Conservation (phyloP, 2,888 invertebrate species). For the Yponomeuta plumbellus region DNA sequence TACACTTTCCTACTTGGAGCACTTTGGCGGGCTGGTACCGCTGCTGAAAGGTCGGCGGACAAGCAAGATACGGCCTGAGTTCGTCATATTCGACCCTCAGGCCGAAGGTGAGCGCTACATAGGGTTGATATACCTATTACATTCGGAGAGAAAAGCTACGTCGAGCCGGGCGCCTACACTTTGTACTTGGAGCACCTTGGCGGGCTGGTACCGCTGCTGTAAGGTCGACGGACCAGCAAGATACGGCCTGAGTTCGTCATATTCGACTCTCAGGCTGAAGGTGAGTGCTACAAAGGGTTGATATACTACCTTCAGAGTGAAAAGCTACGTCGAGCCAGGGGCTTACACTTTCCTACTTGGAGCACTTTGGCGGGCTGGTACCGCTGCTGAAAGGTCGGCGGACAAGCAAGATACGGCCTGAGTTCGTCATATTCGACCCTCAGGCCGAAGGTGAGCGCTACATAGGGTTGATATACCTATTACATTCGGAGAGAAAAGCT, state of each 20-base stretch:
- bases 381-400: slow-evolving; percentile 96
- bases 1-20: slow-evolving; percentile 95
- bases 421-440: slow-evolving; percentile 98
- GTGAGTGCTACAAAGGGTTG: slow-evolving; percentile 92
- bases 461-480: too few species aligned
- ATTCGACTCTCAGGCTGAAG: slow-evolving; percentile 92
- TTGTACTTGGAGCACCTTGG: slow-evolving; percentile 96
- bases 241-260: slow-evolving; percentile 99
- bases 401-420: slow-evolving; percentile 97
- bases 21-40: slow-evolving; percentile 96
- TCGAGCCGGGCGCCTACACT: slow-evolving; percentile 87
- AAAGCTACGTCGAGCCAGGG: slow-evolving; percentile 84
- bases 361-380: slow-evolving; percentile 96
- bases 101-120: slow-evolving; percentile 85
- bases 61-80: slow-evolving; percentile 98
- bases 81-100: slow-evolving; percentile 97
- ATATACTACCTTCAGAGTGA: too few species aligned
- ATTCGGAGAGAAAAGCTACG: too few species aligned
- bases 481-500: too few species aligned
- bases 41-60: slow-evolving; percentile 95
- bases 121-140: too few species aligned
- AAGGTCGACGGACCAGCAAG: slow-evolving; percentile 96
- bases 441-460: slow-evolving; percentile 90
- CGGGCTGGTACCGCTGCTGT: slow-evolving; percentile 95
- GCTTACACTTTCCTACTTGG: slow-evolving; percentile 94